Evolutionary conservation across 2,797 vertebrate genomes (phyloP), one percentile per base, ranked within the genome.

Genomic region (Tympanoctomys barrerae): DNA sequence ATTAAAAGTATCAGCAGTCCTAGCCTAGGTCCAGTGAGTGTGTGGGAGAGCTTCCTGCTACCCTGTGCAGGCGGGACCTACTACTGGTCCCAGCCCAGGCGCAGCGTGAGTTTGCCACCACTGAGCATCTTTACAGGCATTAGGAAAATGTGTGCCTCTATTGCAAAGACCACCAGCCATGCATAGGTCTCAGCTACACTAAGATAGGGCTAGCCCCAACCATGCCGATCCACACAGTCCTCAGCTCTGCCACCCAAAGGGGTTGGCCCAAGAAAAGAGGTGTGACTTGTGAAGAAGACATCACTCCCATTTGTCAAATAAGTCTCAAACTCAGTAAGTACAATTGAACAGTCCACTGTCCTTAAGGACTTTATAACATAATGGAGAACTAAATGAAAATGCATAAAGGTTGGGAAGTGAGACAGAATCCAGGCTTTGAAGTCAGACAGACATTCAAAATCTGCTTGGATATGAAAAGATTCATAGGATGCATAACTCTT

Each of bases 321-420:
- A 80, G 82, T 86, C 80, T 80, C 26, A 80, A 71, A 54, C 77
- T 90, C 14, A 68, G 70, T 39, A 89, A 90, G 36, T 73, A 61
- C 22, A 54, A 42, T 39, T 39, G 81, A 46, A 24, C n/a, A 66
- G 14, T 5, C 13, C 26, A 39, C 21, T 52, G 1, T 82, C 57
- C 33, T 71, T 66, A 66, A 10, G 62, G 26, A 77, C 7, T 71
- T 87, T 61, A 66, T 81, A 79, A 92, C 26, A 12, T 59, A 81
- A 85, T 19, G 71, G 21, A 31, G 18, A 21, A 31, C 36, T 68
- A 90, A 78, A 71, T 8, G 84, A 71, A 85, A 90, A 85, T 36
- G 52, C 54, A 78, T 26, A n/a, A 62, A 68, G 57, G 57, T 39
- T 39, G 2, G 36, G 5, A 19, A 88, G 2, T 7, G 24, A 26